These are phyloP conservation scores for Pelusios castaneus DNA, from an alignment of 2,113 vertebrate species.

Conservation along the genomic window DNA sequence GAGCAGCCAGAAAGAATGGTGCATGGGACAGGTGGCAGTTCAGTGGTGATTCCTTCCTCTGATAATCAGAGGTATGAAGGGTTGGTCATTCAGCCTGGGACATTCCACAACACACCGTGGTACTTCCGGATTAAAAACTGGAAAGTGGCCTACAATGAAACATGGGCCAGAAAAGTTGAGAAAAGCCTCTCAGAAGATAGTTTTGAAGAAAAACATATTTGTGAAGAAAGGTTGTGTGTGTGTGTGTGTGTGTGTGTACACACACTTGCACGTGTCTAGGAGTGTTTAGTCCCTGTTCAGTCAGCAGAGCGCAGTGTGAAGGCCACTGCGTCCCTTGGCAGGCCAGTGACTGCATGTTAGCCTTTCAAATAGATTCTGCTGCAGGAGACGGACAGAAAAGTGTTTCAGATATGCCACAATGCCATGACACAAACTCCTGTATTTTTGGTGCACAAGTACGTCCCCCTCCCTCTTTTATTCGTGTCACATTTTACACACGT, in stretches of 20 bases:
- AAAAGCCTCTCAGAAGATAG: neutral
- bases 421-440: neutral
- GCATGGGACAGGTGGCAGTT: neutral
- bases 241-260: neutral
- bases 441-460: neutral
- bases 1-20: neutral
- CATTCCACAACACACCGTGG: fast-evolving
- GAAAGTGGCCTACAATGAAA: neutral
- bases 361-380: conserved; percentile 31
- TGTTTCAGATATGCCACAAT: neutral
- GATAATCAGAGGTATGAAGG: neutral
- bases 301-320: neutral
- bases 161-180: neutral
- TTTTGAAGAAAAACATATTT: neutral
- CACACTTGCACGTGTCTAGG: neutral
- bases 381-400: neutral
- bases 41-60: neutral
- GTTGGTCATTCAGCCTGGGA: neutral
- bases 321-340: neutral
- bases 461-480: neutral
- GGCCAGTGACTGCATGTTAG: neutral
- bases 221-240: neutral
- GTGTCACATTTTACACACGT: conserved; percentile 67
- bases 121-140: neutral
- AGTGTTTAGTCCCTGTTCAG: neutral